Percentiles rank a stretch among this genome's conserved stretches.
These are phyloP conservation scores for Euproctis similis DNA, from an alignment of 2,888 invertebrate species.

Conservation along the genomic window DNA sequence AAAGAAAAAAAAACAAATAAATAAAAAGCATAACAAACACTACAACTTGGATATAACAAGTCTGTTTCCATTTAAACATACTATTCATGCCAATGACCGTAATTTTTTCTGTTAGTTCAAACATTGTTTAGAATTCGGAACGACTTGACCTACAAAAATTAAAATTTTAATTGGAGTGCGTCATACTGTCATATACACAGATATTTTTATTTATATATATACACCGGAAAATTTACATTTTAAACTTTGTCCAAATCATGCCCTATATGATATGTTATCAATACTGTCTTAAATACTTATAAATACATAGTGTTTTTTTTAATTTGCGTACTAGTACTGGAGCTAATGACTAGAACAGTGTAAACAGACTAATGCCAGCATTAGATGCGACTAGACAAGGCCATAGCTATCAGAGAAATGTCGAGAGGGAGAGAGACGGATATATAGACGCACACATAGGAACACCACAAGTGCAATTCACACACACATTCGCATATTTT, in stretches of 20 bases:
- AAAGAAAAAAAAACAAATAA: too few species aligned
- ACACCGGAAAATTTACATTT: not conserved
- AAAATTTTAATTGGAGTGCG: conserved; percentile 21
- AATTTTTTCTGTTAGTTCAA: conserved; percentile 29
- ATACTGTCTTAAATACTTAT: not conserved
- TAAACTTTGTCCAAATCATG: not conserved
- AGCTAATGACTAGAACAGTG: conserved; percentile 41
- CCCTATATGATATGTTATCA: not conserved
- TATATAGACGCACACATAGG: conserved; percentile 68
- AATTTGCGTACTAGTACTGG: conserved; percentile 15
- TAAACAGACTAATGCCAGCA: conserved; percentile 70
- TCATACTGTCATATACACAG: too few species aligned
- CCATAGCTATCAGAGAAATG: conserved; percentile 75
- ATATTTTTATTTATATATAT: not conserved
- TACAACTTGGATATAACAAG: too few species aligned
- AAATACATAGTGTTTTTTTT: not conserved
- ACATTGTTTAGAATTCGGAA: conserved; percentile 44
- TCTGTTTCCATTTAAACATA: conserved; percentile 29
- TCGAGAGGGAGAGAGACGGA: conserved; percentile 73
- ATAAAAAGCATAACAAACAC: too few species aligned
- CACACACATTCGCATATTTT: conserved; percentile 57
- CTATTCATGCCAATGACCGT: conserved; percentile 41
- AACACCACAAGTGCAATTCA: conserved; percentile 63
- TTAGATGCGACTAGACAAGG: conserved; percentile 77
- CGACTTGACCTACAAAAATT: conserved; percentile 37